Percentiles rank a stretch among this genome's conserved stretches.
phyloP scores from a whole-genome alignment of 2,797 vertebrate genomes.

The Poeciliopsis paucimaculata region DNA sequence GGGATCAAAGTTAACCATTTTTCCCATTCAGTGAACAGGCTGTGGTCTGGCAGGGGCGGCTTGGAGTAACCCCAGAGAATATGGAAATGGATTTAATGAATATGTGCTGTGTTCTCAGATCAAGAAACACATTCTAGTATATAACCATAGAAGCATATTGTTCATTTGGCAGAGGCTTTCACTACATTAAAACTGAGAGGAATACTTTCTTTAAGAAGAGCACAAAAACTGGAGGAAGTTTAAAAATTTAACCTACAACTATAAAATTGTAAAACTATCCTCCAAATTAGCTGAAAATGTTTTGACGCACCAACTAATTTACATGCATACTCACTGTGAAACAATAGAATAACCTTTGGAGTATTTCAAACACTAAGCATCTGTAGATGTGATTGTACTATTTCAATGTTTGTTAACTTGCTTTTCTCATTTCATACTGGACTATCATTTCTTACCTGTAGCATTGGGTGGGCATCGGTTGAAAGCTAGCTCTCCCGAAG shows the following conservation, averaged over 20 bases:
- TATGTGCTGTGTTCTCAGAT: slow-evolving; percentile 18
- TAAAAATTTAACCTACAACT: not conserved
- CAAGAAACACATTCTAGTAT: slow-evolving; percentile 11
- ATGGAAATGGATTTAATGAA: slow-evolving; percentile 35
- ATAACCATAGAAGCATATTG: not conserved
- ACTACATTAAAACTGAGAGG: not conserved
- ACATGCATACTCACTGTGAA: slow-evolving; percentile 3
- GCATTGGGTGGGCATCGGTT: slow-evolving; percentile 97
- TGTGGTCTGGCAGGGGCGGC: slow-evolving; percentile 30
- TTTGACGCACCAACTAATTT: slow-evolving; percentile 10
- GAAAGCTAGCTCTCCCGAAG: slow-evolving; percentile 96
- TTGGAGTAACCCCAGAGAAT: slow-evolving; percentile 32
- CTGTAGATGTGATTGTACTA: not conserved
- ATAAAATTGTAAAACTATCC: not conserved
- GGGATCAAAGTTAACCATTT: slow-evolving; percentile 28
- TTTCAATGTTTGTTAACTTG: not conserved
- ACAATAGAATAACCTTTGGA: slow-evolving; percentile 4
- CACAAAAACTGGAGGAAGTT: not conserved
- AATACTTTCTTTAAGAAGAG: not conserved
- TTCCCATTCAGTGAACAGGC: slow-evolving; percentile 17
- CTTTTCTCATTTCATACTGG: no score
- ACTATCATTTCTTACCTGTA: slow-evolving; percentile 83
- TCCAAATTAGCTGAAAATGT: not conserved
- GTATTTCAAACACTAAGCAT: slow-evolving; percentile 14
- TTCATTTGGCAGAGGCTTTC: not conserved